Percentiles rank a stretch among this genome's conserved stretches.
phyloP scores from a whole-genome alignment of 2,797 vertebrate species.

The Cyclura pinguis region DNA sequence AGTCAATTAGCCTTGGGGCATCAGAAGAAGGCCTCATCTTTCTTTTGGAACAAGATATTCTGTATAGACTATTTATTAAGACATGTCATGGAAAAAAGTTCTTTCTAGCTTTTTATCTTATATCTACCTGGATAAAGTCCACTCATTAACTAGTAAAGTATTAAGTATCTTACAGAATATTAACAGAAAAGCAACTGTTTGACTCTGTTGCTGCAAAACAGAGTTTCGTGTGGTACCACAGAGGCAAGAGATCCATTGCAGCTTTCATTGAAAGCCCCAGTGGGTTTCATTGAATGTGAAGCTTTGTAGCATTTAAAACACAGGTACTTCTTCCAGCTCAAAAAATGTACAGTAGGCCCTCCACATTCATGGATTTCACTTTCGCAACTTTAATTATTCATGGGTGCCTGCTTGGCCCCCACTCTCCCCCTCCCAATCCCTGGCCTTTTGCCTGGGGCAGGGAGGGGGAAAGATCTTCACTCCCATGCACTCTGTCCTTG shows the following conservation, averaged over 20 bases:
- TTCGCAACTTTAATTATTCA: too few relatives aligned
- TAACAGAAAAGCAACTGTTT: not conserved
- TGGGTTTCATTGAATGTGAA: not conserved
- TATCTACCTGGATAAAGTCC: not conserved
- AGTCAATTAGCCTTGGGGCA: not conserved
- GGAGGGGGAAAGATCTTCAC: too few relatives aligned
- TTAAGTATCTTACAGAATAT: conserved; percentile 3
- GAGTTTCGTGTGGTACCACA: not conserved
- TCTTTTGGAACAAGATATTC: not conserved
- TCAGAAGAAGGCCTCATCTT: not conserved
- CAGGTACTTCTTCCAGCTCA: not conserved
- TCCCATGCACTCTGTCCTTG: too few relatives aligned
- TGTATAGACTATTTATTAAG: not conserved
- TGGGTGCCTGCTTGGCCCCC: too few relatives aligned
- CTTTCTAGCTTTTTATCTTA: not conserved
- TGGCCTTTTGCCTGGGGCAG: too few relatives aligned
- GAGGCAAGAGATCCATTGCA: not conserved
- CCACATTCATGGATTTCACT: too few relatives aligned
- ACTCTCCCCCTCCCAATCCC: too few relatives aligned
- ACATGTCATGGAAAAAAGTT: not conserved
- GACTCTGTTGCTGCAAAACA: not conserved
- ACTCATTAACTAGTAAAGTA: not conserved
- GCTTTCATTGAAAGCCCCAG: not conserved
- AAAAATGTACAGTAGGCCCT: not conserved
- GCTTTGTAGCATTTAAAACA: not conserved